Evolutionary conservation across 2,113 vertebrate species (phyloP).

Genomic region (Rhinolophus sinicus): DNA sequence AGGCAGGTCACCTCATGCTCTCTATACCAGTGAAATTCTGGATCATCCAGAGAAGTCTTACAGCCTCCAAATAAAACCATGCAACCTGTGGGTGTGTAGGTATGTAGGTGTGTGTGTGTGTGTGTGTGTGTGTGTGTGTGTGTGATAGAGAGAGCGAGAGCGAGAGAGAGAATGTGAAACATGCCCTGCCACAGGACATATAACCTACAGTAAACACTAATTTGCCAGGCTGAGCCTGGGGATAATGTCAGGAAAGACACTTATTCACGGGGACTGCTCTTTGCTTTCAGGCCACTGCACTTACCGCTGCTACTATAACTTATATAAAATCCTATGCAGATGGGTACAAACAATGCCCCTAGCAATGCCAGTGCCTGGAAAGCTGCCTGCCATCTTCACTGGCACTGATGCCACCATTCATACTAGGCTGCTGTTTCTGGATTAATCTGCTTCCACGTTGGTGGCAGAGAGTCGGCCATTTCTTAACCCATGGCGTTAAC

Average conservation of each 20-base stretch:
- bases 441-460: not conserved
- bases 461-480: not conserved
- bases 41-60: not conserved
- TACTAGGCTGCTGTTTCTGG: not conserved
- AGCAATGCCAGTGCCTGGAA: not conserved
- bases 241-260: not conserved
- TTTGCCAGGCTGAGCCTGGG: not conserved
- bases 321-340: not conserved
- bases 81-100: not conserved
- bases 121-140: not conserved
- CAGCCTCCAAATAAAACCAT: not conserved
- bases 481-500: not conserved
- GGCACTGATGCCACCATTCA: not conserved
- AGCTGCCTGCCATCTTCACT: not conserved
- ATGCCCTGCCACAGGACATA: not conserved
- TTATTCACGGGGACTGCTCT: not conserved
- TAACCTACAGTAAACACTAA: not conserved
- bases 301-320: not conserved
- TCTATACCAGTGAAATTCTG: not conserved
- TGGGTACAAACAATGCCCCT: not conserved
- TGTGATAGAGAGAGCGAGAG: not conserved
- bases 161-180: not conserved
- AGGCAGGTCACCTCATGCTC: not conserved
- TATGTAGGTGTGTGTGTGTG: too few relatives aligned
- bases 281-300: not conserved